Evolutionary conservation across 2,113 vertebrate species (phyloP).

Genomic region (Thymallus thymallus): DNA sequence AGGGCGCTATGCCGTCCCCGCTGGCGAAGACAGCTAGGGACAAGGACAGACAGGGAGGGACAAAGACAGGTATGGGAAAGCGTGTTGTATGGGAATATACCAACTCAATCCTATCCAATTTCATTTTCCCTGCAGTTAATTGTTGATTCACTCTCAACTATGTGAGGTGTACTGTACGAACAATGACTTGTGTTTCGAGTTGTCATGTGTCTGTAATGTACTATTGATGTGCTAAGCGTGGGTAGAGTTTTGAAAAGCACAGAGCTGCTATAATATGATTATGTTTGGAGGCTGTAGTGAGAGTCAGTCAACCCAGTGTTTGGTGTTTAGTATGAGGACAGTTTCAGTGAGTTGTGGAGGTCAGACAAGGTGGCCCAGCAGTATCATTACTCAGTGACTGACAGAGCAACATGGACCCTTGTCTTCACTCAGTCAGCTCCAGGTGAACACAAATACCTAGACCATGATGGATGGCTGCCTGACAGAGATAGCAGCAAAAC

Average conservation of each 20-base stretch:
- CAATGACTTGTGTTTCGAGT: too few species aligned
- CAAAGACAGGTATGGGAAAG: too few species aligned
- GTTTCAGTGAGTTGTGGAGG: background rate
- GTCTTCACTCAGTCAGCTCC: conserved; percentile 74
- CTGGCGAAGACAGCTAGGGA: background rate
- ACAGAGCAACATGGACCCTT: conserved; percentile 67
- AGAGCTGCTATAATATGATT: too few species aligned
- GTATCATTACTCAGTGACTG: conserved; percentile 67
- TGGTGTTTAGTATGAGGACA: too few species aligned
- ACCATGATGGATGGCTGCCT: conserved; percentile 82
- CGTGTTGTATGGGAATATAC: background rate
- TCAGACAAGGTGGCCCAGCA: conserved; percentile 28
- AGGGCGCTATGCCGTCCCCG: background rate
- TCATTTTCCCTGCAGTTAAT: too few species aligned
- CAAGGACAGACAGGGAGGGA: background rate
- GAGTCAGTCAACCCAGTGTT: too few species aligned
- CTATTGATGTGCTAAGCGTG: too few species aligned
- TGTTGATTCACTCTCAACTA: too few species aligned
- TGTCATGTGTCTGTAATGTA: too few species aligned
- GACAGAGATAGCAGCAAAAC: conserved; percentile 64
- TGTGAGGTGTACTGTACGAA: too few species aligned
- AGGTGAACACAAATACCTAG: conserved; percentile 74
- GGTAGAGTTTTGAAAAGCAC: too few species aligned
- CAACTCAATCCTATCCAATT: background rate
- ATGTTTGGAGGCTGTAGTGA: too few species aligned